Evolutionary conservation across 2,888 invertebrate genomes (phyloP).

Genomic region (Tetropium fuscum): DNA sequence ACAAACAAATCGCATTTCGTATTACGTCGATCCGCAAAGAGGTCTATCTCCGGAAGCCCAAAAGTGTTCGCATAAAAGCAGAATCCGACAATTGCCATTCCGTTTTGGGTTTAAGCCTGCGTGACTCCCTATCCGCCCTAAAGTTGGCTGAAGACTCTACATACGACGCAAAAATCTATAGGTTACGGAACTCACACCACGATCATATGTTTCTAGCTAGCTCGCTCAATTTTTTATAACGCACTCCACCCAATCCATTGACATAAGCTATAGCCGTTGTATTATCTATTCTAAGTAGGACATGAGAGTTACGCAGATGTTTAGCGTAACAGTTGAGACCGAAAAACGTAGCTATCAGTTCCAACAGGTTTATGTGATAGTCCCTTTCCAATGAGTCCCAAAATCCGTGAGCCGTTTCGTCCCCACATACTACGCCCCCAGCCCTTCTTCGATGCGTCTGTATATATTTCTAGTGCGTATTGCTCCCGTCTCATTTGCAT

Average conservation of each 20-base stretch:
- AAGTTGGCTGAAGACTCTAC: slow-evolving; percentile 19
- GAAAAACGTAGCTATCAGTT: too few species aligned
- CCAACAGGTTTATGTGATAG: too few species aligned
- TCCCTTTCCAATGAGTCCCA: too few species aligned
- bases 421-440: too few species aligned
- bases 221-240: background rate
- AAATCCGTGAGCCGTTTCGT: too few species aligned
- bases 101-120: slow-evolving; percentile 17
- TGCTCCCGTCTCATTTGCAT: too few species aligned
- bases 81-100: slow-evolving; percentile 20
- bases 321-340: too few species aligned
- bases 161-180: slow-evolving; percentile 26
- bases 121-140: slow-evolving; percentile 22
- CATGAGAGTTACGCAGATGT: too few species aligned
- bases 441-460: too few species aligned
- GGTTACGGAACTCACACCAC: slow-evolving; percentile 25
- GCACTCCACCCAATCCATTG: background rate
- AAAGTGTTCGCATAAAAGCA: slow-evolving; percentile 12
- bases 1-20: slow-evolving; percentile 20
- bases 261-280: slow-evolving; percentile 1
- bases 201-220: slow-evolving; percentile 24
- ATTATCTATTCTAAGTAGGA: background rate
- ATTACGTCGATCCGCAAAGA: slow-evolving; percentile 21
- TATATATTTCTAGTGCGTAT: too few species aligned
- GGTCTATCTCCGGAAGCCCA: slow-evolving; percentile 21